Base-by-base conservation (phyloP, 2,888 invertebrate genomes). In the Bombyx huttoni region DNA sequence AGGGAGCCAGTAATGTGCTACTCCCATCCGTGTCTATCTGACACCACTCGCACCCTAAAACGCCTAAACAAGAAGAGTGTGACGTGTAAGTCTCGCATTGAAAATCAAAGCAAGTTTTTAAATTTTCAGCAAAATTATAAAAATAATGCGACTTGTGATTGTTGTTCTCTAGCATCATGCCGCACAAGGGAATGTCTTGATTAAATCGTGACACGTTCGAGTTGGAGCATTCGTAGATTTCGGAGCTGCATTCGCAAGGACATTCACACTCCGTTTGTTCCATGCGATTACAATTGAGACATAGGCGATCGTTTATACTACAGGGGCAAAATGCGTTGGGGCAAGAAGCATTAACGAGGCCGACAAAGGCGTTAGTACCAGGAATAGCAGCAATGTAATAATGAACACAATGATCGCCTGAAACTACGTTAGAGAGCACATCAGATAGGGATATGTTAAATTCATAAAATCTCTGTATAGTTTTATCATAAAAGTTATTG, bases 261-360 rank as follows among this genome's bases (percentile, higher is more conserved):
- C 98, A 98, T 77, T 98, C 98, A 65, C 98, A 98, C 71, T 97
- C 97, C 3, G 93, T 94, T 80, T 96, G 96, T 73, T 97, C 98
- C 95, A 97, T 96, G 50, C 97, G 91, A 73, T 96, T 94, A 74
- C 98, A 98, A 74, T 97, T 97, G 34, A 98, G 89, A 73, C 98
- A 98, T 3, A 95, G 89, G 3, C 96, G 91, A 75, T 97, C 95
- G 53, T 93, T 94, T 81, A 95, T 95, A 70, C 96, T 97, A 74
- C 98, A 98, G 0, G 98, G 97, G 70, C 98, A 98, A 81, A 98
- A 98, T 6, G 94, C 93, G 3, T 92, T 91, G 68, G 93, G 94
- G 71, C 96, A 96, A 0, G 95, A 95, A 45, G 96, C 94, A 72
- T 97, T 97, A 10, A 98, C 94, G 24, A 97, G 90, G 0, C 95